Base-by-base conservation (phyloP, 2,797 vertebrate genomes). In the Euphonia xanthogaster region DNA sequence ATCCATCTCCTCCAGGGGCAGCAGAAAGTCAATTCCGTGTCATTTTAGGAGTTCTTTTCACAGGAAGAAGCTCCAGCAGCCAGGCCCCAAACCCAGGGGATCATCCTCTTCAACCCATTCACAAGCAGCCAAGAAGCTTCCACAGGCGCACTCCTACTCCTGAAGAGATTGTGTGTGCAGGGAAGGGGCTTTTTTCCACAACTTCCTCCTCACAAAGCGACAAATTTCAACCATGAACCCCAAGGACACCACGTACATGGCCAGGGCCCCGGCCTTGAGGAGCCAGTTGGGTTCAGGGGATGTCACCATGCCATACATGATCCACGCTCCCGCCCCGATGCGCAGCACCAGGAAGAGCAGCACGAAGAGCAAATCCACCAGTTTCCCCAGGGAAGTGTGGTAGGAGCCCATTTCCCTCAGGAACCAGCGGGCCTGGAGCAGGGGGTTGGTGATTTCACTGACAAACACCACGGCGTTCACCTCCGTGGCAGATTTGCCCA, bases 391-490 rank as follows among this genome's bases (percentile, higher is more conserved):
- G 51, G 92, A 25, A 5, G 98, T 98, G 91, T 98, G 94, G 71
- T 99, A 99, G 15, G 15, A 91, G 8, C 99, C 99, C 6, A 95
- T 98, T 75, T 99, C 98, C 86, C 99, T 97, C 77, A 99, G 98
- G 98, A 99, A 99, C 99, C 99, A 99, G 96, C 99, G 99, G 3
- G 98, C 95, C 98, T 99, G 99, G 33, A 99, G 98, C 70, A 99
- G 98, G 0, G 99, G 99, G 98, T 99, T 99, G 97, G 99, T 99
- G 97, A 99, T 97, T 96, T 99, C 99, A 0, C 99, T 99, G 92
- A 99, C 99, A 53, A 99, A 99, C 55, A 99, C 97, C 14, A 99
- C 98, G 0, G 99, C 99, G 0, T 98, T 99, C 35, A 98, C 98
- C 75, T 99, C 99, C 0, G 99, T 98, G 93, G 98, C 99, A 0